Evolutionary conservation across 2,888 invertebrate genomes (phyloP).

Genomic region (Odontocolon sp.): DNA sequence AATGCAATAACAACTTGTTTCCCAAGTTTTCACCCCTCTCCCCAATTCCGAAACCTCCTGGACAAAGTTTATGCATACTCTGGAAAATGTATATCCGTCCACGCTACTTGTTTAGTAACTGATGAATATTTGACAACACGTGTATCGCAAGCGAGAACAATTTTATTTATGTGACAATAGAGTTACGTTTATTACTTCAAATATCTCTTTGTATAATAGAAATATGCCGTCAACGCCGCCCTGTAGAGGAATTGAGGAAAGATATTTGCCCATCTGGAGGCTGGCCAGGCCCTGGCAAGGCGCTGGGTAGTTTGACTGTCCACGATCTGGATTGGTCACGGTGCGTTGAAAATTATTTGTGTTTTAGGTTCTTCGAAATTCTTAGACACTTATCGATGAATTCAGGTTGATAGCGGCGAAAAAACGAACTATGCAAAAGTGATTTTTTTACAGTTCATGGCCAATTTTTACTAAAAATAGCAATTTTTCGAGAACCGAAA

Average conservation of each 20-base stretch:
- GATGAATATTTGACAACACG: conserved; percentile 52
- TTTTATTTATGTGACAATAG: conserved; percentile 32
- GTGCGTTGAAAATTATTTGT: too few relatives aligned
- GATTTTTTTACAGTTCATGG: too few relatives aligned
- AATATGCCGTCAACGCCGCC: background rate
- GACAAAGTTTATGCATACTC: conserved; percentile 15
- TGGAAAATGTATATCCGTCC: conserved; percentile 25
- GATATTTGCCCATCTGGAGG: too few relatives aligned
- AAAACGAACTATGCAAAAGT: too few relatives aligned
- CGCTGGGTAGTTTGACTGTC: too few relatives aligned
- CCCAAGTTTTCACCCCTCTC: conserved; percentile 21
- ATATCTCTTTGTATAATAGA: conserved; percentile 8
- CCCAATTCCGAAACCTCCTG: conserved; percentile 23
- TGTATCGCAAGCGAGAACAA: background rate
- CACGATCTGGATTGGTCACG: too few relatives aligned
- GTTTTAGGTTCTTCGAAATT: too few relatives aligned
- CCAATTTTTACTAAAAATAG: too few relatives aligned
- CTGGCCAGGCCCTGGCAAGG: too few relatives aligned
- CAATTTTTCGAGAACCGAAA: too few relatives aligned
- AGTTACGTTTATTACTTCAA: conserved; percentile 4
- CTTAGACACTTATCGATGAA: too few relatives aligned
- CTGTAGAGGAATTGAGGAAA: background rate
- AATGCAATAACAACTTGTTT: conserved; percentile 55
- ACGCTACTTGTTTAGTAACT: conserved; percentile 7
- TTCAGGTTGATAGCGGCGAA: too few relatives aligned